Evolutionary conservation across 1,140 invertebrate genomes (phyloP), one percentile per base, ranked within the genome.

Genomic region (Apis laboriosa): DNA sequence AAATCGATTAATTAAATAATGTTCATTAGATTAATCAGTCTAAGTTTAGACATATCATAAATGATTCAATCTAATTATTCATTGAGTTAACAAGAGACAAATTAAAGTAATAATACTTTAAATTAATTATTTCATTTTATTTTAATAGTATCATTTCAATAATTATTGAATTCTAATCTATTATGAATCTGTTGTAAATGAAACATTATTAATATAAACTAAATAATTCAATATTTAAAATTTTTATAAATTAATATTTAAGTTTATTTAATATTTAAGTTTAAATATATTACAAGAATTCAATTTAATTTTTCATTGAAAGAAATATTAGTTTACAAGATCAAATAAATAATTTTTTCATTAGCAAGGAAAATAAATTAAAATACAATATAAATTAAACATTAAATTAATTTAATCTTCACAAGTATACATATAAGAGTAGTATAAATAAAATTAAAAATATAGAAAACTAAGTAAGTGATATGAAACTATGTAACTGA

Each of bases 81-180:
- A 73, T 53, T 67, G 67, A 8, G 17, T 66, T 28, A 55, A 56
- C 68, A 28, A 19, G 19, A 73, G 17, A 49, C 2, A 55, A 13
- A 73, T 73, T 64, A 56, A 74, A 64, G 51, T 53, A 55, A 61
- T 68, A 53, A 17, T 34, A 64, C 19, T 51, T 74, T 64, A n/a
- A 51, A 67, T 53, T 63, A 15, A 34, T 61, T 71, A 43, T 43
- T 43, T 43, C 34, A 43, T 43, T 43, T 43, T 43, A 43, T 7
- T 43, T 43, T 43, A 43, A 43, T 43, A 43, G 34, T 43, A 43
- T 43, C 34, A 43, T 43, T 43, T 43, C 34, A 43, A 43, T 43
- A 43, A 43, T 43, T 43, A 43, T 43, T 43, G 5, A 43, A 43
- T 43, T 43, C 34, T 43, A 43, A 43, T 43, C 34, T 43, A 43